phyloP scores from a whole-genome alignment of 2,113 vertebrate species.

The Lethenteron reissneri region DNA sequence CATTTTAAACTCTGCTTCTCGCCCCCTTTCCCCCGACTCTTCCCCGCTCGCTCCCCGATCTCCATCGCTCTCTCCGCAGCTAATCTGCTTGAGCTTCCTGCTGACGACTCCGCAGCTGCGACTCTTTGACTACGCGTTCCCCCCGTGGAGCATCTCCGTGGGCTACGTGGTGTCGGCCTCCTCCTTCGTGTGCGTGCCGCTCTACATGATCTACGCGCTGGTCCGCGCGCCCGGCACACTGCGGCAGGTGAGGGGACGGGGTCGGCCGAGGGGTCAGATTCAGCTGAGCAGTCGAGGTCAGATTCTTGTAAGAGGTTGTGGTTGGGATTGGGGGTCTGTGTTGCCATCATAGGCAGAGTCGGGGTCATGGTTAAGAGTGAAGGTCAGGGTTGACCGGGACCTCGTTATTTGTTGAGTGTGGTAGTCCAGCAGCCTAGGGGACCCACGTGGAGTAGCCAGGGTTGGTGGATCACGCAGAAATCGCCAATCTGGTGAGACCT shows the following conservation, averaged over 20 bases:
- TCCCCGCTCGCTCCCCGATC: neutral
- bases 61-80: slow-evolving; percentile 26
- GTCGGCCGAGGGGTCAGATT: neutral
- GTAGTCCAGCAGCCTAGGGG: too few species aligned
- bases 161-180: slow-evolving; percentile 83
- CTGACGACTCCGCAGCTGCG: slow-evolving; percentile 49
- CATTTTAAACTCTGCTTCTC: neutral
- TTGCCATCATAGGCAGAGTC: too few species aligned
- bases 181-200: slow-evolving; percentile 69
- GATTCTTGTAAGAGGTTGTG: too few species aligned
- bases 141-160: slow-evolving; percentile 56
- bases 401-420: too few species aligned
- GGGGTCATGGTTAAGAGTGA: too few species aligned
- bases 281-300: neutral
- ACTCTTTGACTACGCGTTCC: slow-evolving; percentile 62
- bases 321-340: too few species aligned
- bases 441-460: too few species aligned
- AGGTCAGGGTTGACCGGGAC: too few species aligned
- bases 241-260: slow-evolving; percentile 43
- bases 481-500: too few species aligned
- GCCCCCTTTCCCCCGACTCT: neutral
- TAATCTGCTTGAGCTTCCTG: slow-evolving; percentile 79
- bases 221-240: slow-evolving; percentile 54
- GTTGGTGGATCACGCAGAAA: too few species aligned
- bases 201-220: slow-evolving; percentile 59